Conservation (phyloP, 1,140 invertebrate species). For the Scaptomyza hsui region DNA sequence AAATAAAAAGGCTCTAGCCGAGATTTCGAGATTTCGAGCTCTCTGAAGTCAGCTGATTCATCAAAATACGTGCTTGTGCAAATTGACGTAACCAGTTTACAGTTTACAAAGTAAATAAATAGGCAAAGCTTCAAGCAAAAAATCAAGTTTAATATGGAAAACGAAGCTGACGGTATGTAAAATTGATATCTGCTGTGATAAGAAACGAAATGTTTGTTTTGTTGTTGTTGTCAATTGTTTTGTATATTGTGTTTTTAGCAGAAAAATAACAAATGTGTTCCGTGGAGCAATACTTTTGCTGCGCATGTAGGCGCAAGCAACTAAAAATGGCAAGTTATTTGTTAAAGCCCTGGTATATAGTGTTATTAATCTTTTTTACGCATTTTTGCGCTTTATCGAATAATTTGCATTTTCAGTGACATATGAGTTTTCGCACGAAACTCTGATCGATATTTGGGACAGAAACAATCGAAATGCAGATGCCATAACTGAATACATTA, state of each 20-base stretch:
- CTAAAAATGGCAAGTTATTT: too few species aligned
- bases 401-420: not conserved
- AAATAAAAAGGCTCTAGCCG: too few species aligned
- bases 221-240: not conserved
- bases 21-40: too few species aligned
- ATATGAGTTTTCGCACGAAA: constrained; percentile 1
- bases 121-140: not conserved
- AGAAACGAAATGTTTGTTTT: not conserved
- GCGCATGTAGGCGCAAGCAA: too few species aligned
- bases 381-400: constrained; percentile 1
- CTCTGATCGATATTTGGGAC: constrained; percentile 2
- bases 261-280: not conserved
- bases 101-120: not conserved
- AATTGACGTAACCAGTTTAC: too few species aligned
- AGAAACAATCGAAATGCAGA: not conserved
- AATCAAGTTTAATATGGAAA: not conserved
- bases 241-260: not conserved
- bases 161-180: too few species aligned
- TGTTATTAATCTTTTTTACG: not conserved
- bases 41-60: too few species aligned
- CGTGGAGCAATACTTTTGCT: too few species aligned
- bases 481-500: too few species aligned
- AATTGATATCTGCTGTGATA: not conserved
- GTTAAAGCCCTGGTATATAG: not conserved
- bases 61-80: too few species aligned